These are phyloP conservation scores for Salvator merianae DNA, from an alignment of 2,113 vertebrate genomes.

Conservation along the genomic window DNA sequence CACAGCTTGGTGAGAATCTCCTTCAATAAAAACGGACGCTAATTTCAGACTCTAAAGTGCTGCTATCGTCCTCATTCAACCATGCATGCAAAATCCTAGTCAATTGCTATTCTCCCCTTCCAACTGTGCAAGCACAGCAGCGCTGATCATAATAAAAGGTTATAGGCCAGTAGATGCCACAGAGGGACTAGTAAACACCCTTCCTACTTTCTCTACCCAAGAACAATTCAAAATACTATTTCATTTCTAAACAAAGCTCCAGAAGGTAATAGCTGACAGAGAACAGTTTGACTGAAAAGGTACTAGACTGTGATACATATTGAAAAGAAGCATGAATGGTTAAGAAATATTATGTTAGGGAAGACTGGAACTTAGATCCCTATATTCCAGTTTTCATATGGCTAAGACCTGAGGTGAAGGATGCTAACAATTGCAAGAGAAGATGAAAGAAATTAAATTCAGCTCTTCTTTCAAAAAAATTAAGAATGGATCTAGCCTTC, in stretches of 20 bases:
- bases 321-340: slow-evolving; percentile 9
- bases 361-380: slow-evolving; percentile 29
- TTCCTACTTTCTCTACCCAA: slow-evolving; percentile 7
- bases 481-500: rapidly evolving
- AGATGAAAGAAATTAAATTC: neutral
- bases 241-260: neutral
- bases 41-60: neutral
- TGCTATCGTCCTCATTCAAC: slow-evolving; percentile 8
- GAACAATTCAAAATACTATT: slow-evolving; percentile 7
- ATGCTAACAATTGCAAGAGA: neutral
- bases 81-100: neutral
- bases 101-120: neutral
- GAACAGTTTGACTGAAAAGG: neutral
- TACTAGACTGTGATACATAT: slow-evolving; percentile 1
- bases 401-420: neutral
- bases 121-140: neutral
- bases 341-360: slow-evolving; percentile 34
- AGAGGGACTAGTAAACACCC: neutral
- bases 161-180: slow-evolving; percentile 2
- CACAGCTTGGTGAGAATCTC: slow-evolving; percentile 15
- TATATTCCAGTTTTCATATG: neutral
- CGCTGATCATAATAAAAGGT: slow-evolving; percentile 12
- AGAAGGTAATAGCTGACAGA: neutral
- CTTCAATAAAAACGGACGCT: slow-evolving; percentile 11
- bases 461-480: rapidly evolving